Conservation (phyloP, 2,797 vertebrate genomes). For the Gymnoscopelus microlampas region DNA sequence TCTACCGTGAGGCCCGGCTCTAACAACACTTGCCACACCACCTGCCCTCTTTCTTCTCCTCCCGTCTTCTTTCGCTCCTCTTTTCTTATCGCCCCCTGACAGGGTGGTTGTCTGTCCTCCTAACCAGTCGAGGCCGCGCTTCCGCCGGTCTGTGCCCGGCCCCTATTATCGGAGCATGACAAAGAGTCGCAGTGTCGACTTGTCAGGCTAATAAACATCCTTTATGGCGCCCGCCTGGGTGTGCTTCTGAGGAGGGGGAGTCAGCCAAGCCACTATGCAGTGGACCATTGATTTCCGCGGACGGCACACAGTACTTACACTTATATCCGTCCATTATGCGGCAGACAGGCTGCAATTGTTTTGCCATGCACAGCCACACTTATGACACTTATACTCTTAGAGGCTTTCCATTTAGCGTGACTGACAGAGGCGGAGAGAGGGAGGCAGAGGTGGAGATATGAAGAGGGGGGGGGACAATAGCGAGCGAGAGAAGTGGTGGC, state of each 20-base stretch:
- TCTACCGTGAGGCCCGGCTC: conserved; percentile 17
- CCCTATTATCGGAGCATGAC: conserved; percentile 77
- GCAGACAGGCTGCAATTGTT: conserved; percentile 69
- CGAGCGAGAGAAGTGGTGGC: neutral
- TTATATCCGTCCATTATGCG: conserved; percentile 59
- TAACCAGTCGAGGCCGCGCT: conserved; percentile 66
- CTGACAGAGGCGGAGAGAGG: conserved; percentile 5
- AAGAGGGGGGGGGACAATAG: neutral
- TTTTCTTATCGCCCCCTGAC: conserved; percentile 46
- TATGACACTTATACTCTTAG: conserved; percentile 52
- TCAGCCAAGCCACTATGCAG: conserved; percentile 60
- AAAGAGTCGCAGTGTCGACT: conserved; percentile 75
- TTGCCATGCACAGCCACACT: conserved; percentile 61
- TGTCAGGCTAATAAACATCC: conserved; percentile 79
- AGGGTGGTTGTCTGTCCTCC: conserved; percentile 67
- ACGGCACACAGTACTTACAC: conserved; percentile 57
- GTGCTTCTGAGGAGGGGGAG: conserved; percentile 59
- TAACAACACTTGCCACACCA: conserved; percentile 29
- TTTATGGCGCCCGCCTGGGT: conserved; percentile 70
- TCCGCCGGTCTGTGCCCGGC: conserved; percentile 55
- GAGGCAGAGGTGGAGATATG: neutral
- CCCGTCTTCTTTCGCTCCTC: conserved; percentile 38
- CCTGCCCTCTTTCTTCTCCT: conserved; percentile 11
- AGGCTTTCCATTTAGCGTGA: conserved; percentile 33
- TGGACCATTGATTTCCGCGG: conserved; percentile 72